Evolutionary conservation across 1,140 invertebrate genomes (phyloP).

Genomic region (Drosophila trapezifrons): DNA sequence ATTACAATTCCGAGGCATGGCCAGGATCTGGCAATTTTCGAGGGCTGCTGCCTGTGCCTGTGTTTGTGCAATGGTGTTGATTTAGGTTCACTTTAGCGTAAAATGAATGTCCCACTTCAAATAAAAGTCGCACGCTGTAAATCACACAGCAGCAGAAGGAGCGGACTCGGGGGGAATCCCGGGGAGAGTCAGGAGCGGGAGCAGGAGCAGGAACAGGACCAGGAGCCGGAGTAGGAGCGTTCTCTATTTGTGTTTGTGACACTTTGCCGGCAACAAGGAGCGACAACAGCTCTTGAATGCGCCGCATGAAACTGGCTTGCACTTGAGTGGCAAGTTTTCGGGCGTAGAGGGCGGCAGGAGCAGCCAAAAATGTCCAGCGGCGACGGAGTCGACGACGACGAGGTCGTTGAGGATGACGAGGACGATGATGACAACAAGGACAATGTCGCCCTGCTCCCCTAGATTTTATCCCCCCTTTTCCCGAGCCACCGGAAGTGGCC

Average conservation of each 20-base stretch:
- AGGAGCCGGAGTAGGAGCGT: slow-evolving; percentile 53
- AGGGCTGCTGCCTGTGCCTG: not conserved
- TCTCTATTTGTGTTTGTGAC: slow-evolving; percentile 75
- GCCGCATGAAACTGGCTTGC: slow-evolving; percentile 76
- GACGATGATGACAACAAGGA: slow-evolving; percentile 51
- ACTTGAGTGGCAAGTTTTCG: slow-evolving; percentile 69
- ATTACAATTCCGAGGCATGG: slow-evolving; percentile 21
- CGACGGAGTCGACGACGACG: slow-evolving; percentile 53
- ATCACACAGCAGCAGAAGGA: slow-evolving; percentile 64
- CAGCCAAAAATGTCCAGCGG: slow-evolving; percentile 71
- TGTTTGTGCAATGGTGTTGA: slow-evolving; percentile 66
- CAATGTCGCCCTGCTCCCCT: slow-evolving; percentile 30
- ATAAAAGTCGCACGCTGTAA: slow-evolving; percentile 82
- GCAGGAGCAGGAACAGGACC: not conserved
- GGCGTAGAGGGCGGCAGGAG: slow-evolving; percentile 2
- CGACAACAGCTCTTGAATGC: slow-evolving; percentile 71
- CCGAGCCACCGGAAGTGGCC: slow-evolving; percentile 72
- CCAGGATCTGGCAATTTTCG: slow-evolving; percentile 20
- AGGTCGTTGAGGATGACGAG: slow-evolving; percentile 57
- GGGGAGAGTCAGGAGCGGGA: not conserved
- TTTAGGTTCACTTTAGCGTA: slow-evolving; percentile 82
- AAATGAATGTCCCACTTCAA: slow-evolving; percentile 82
- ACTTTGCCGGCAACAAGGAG: slow-evolving; percentile 64
- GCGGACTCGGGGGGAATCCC: not conserved
- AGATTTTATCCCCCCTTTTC: not conserved